Evolutionary conservation across 2,888 invertebrate species (phyloP).

Genomic region (Agriopis leucophaearia): DNA sequence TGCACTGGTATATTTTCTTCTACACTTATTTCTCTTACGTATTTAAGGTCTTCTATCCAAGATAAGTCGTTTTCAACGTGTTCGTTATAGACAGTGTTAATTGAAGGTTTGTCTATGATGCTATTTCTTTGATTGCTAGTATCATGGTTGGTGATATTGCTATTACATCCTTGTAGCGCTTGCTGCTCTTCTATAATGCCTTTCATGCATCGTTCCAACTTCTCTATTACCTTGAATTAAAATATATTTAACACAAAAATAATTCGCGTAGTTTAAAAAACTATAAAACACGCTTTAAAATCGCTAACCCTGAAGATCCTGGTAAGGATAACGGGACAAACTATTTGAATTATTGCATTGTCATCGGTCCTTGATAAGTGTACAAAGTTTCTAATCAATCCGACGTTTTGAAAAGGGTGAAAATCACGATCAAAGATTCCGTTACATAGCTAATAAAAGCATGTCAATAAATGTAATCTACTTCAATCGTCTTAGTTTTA

Average conservation of each 20-base stretch:
- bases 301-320: too few species aligned
- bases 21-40: slow-evolving; percentile 61
- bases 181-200: slow-evolving; percentile 56
- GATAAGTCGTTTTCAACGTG: slow-evolving; percentile 51
- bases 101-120: background rate
- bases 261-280: too few species aligned
- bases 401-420: too few species aligned
- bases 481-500: too few species aligned
- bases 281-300: too few species aligned
- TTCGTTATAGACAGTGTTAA: slow-evolving; percentile 7
- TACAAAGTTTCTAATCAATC: too few species aligned
- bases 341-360: too few species aligned
- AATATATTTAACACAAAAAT: background rate
- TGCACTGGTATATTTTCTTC: slow-evolving; percentile 59
- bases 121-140: background rate
- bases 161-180: slow-evolving; percentile 21
- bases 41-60: slow-evolving; percentile 71
- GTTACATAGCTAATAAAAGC: too few species aligned
- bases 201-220: slow-evolving; percentile 61
- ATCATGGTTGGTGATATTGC: background rate
- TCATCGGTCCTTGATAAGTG: too few species aligned
- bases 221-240: slow-evolving; percentile 68
- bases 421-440: too few species aligned
- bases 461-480: too few species aligned
- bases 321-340: too few species aligned